These are phyloP conservation scores for Notolepis coatsorum DNA, from an alignment of 2,797 vertebrate genomes.

Conservation along the genomic window DNA sequence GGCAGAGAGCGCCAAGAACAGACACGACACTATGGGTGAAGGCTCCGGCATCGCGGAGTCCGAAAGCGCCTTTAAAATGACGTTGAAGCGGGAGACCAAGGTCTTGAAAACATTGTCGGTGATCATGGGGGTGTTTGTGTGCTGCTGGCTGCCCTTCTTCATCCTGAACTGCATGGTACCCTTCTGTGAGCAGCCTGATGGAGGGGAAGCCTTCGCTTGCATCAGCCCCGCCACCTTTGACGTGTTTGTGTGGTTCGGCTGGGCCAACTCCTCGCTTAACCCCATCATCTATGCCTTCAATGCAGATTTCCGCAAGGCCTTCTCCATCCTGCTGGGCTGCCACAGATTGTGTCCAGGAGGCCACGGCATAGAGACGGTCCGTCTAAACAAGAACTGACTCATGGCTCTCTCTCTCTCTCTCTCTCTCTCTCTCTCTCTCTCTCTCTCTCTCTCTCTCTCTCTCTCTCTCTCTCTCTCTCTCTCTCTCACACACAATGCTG, in stretches of 20 bases:
- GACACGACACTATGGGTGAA: conserved; percentile 88
- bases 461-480: too few relatives aligned
- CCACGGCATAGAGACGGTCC: conserved; percentile 92
- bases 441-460: neutral
- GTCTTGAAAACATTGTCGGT: conserved; percentile 97
- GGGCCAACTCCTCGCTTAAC: conserved; percentile 98
- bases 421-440: neutral
- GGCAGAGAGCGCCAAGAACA: conserved; percentile 94
- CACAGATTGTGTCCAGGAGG: conserved; percentile 90
- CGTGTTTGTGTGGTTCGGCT: conserved; percentile 98
- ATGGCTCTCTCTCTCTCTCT: conserved; percentile 39
- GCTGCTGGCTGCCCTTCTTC: conserved; percentile 98
- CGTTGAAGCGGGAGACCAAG: conserved; percentile 97
- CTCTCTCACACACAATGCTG: too few relatives aligned
- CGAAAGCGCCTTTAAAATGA: conserved; percentile 96
- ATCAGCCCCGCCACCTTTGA: conserved; percentile 96
- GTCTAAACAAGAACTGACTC: conserved; percentile 94
- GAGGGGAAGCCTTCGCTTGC: conserved; percentile 87
- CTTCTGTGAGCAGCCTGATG: conserved; percentile 88
- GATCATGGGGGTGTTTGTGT: conserved; percentile 99
- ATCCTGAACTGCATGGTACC: conserved; percentile 98
- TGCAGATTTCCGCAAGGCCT: conserved; percentile 97
- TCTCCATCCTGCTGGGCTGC: conserved; percentile 95
- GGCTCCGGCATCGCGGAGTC: conserved; percentile 87
- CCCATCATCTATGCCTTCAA: conserved; percentile 99